These are phyloP conservation scores for Steinernema hermaphroditum DNA, from an alignment of 2,888 invertebrate genomes.

Conservation along the genomic window DNA sequence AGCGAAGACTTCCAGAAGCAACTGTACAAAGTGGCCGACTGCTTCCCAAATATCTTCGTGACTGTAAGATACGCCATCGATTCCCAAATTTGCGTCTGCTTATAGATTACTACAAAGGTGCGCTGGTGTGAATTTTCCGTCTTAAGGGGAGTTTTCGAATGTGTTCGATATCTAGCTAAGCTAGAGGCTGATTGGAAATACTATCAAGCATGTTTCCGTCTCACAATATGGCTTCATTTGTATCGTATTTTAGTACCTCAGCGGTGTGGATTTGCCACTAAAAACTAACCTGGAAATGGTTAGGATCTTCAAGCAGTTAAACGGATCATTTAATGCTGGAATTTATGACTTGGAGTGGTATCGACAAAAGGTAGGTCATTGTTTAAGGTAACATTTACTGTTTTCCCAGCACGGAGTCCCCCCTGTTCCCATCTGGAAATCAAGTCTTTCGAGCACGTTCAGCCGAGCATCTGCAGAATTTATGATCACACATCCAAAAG, in stretches of 20 bases:
- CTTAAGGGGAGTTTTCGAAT: constrained; percentile 33
- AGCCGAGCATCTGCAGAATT: constrained; percentile 39
- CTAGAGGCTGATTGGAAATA: constrained; percentile 28
- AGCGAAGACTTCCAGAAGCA: constrained; percentile 42
- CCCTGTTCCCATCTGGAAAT: constrained; percentile 32
- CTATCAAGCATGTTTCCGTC: constrained; percentile 35
- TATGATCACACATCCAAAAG: background rate
- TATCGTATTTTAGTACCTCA: constrained; percentile 33
- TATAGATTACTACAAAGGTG: constrained; percentile 32
- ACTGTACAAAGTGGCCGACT: constrained; percentile 41
- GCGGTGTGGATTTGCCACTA: constrained; percentile 43
- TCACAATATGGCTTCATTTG: no score
- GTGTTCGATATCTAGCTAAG: constrained; percentile 29
- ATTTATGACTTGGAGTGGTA: background rate
- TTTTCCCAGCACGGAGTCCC: background rate
- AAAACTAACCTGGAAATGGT: constrained; percentile 52
- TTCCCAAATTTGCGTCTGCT: no score
- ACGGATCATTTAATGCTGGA: constrained; percentile 42
- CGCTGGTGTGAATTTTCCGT: constrained; percentile 34
- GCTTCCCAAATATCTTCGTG: constrained; percentile 54
- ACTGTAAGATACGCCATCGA: no score
- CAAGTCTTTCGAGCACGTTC: constrained; percentile 39
- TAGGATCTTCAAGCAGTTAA: constrained; percentile 46
- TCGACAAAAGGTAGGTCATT: no score
- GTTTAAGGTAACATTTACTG: no score